These are phyloP conservation scores for Melieria crassipennis DNA, from an alignment of 2,888 invertebrate genomes.

Conservation along the genomic window DNA sequence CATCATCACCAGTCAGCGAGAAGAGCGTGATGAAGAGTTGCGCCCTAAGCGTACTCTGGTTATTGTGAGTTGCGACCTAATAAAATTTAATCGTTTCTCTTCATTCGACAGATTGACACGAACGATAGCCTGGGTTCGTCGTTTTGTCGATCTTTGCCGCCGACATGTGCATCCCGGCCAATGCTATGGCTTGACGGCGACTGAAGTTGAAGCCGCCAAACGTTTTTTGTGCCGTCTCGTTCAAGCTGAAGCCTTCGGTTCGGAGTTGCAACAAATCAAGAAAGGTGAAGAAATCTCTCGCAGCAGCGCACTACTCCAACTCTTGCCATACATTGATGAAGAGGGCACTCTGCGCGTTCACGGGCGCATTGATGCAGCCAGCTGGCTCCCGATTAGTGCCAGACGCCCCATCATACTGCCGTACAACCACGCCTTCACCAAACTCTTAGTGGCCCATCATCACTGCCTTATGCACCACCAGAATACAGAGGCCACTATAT, in stretches of 20 bases:
- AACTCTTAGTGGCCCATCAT: constrained; percentile 21
- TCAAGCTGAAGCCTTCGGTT: background rate
- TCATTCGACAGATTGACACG: constrained; percentile 17
- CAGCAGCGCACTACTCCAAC: background rate
- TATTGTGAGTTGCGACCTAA: too few relatives aligned
- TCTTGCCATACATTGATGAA: too few relatives aligned
- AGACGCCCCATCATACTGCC: constrained; percentile 37
- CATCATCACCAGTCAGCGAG: too few relatives aligned
- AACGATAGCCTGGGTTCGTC: constrained; percentile 24
- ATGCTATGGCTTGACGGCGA: constrained; percentile 5
- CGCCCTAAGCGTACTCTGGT: too few relatives aligned
- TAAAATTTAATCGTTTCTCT: too few relatives aligned
- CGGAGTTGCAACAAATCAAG: background rate
- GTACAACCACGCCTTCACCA: constrained; percentile 32
- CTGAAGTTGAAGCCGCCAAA: constrained; percentile 18
- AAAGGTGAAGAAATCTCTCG: background rate
- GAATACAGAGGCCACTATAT: constrained; percentile 36
- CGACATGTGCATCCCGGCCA: background rate
- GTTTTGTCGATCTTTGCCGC: constrained; percentile 26
- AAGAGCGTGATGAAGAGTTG: too few relatives aligned
- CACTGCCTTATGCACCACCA: constrained; percentile 37
- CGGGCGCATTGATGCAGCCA: constrained; percentile 36
- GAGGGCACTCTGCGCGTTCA: too few relatives aligned
- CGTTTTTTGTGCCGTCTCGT: constrained; percentile 10
- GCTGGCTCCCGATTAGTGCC: constrained; percentile 30